Percentiles rank a stretch among this genome's conserved stretches.
These are phyloP conservation scores for Epirrhoe tristata DNA, from an alignment of 2,888 invertebrate genomes.

Conservation along the genomic window DNA sequence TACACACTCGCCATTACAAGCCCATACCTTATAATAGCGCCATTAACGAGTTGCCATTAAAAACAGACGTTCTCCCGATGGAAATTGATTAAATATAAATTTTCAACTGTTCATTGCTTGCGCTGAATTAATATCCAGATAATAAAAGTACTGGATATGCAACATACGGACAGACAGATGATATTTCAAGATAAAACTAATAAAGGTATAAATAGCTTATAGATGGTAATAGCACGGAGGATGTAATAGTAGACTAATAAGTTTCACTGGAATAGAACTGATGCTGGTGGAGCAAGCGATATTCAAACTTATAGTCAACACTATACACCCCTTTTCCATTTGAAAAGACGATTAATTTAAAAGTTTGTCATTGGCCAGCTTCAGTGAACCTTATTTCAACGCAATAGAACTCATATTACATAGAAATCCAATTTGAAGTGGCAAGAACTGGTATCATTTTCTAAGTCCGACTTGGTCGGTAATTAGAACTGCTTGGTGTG, in stretches of 20 bases:
- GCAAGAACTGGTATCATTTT: neutral
- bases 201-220: constrained; percentile 59
- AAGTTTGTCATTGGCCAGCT: neutral
- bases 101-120: constrained; percentile 40
- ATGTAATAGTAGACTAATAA: neutral
- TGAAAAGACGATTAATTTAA: neutral
- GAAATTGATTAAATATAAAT: constrained; percentile 46
- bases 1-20: constrained; percentile 19
- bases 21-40: constrained; percentile 40
- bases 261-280: constrained; percentile 5
- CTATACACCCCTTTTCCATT: neutral
- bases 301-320: neutral
- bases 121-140: constrained; percentile 54
- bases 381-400: neutral
- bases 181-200: constrained; percentile 65
- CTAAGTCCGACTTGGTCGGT: constrained; percentile 14
- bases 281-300: neutral
- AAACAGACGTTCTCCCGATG: constrained; percentile 32
- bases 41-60: constrained; percentile 42
- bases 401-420: neutral
- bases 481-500: constrained; percentile 8
- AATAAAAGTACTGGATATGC: constrained; percentile 42
- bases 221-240: constrained; percentile 37
- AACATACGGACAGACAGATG: constrained; percentile 55
- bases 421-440: neutral